Conservation (phyloP, 2,113 vertebrate genomes). For the Thinocorus orbignyianus region DNA sequence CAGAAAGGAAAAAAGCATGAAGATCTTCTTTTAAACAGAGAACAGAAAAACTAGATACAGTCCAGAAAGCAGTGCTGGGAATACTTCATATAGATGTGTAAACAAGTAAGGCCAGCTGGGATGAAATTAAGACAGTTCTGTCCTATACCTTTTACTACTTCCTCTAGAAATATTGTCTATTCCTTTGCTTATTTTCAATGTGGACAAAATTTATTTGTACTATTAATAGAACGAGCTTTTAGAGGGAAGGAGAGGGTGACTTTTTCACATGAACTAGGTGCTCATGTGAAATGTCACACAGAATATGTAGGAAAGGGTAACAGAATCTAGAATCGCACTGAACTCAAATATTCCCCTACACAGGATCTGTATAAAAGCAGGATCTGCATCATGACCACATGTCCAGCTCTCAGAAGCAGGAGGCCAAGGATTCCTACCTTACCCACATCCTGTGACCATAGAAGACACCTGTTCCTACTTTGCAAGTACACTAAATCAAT, state of each 20-base stretch:
- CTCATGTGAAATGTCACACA: background rate
- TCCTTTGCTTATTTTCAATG: background rate
- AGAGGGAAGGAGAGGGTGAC: background rate
- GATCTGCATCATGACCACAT: background rate
- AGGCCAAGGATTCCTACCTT: background rate
- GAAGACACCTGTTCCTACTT: background rate
- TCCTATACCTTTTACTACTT: background rate
- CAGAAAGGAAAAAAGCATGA: background rate
- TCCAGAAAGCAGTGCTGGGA: background rate
- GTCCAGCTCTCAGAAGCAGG: background rate
- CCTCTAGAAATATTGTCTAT: background rate
- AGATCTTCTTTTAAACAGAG: background rate
- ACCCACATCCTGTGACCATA: fast-evolving
- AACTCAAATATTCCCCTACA: background rate
- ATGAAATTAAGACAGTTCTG: background rate
- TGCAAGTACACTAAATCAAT: background rate
- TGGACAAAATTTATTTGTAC: background rate
- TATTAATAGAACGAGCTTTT: background rate
- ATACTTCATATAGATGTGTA: background rate
- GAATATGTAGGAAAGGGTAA: background rate
- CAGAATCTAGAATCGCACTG: background rate
- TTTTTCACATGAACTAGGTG: background rate
- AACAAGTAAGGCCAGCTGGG: background rate
- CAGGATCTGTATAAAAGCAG: background rate
- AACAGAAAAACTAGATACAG: background rate